Base-by-base conservation (phyloP, 2,797 vertebrate genomes). In the Trachurus trachurus region DNA sequence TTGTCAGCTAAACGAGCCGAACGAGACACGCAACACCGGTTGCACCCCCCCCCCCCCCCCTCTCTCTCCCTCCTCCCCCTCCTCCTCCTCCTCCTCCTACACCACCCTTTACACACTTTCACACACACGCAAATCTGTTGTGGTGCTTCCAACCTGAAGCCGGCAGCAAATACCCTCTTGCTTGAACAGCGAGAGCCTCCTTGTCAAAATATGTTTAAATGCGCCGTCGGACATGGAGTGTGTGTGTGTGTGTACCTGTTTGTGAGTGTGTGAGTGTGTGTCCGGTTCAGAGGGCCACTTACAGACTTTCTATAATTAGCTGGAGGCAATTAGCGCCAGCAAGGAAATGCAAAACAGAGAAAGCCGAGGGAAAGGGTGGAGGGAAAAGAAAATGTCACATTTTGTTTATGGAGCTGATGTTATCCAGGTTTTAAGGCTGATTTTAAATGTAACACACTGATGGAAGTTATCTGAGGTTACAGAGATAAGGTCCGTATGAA, bases 1-100 rank as follows among this genome's bases (percentile, higher is more conserved):
- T 91, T 88, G 88, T 91, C 88, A 88, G 90, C 91, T 84, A 89
- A 92, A 93, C 81, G 88, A 88, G 87, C 74, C 26, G 61, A 87
- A 87, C 58, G 67, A 87, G 88, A 85, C 88, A 92, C 54, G 82
- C 83, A 87, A 88, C 89, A 75, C 65, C 52, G 66, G 59, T 85
- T 90, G 26, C 26, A 26, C 26, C 26, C 26, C 26, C 26, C 26
- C 26, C 1, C 26, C 26, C 26, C 26, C 26, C 3, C 26, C 26
- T 26, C 9, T 16, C 73, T 77, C 29, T 47, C 65, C 6, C 15
- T 22, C 69, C 64, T 29, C 47, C 26, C 1, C 52, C 56, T 45
- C 56, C 44, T 40, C 42, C 44, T n/a, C 4, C 9, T 6, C 15
- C 34, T 7, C 50, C 11, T 19, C 29, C n/a, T 13, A 47, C 12